Percentiles rank a stretch among this genome's conserved stretches.
Conservation (phyloP, 2,113 vertebrate species). For the Cryptomyrus ogoouensis region DNA sequence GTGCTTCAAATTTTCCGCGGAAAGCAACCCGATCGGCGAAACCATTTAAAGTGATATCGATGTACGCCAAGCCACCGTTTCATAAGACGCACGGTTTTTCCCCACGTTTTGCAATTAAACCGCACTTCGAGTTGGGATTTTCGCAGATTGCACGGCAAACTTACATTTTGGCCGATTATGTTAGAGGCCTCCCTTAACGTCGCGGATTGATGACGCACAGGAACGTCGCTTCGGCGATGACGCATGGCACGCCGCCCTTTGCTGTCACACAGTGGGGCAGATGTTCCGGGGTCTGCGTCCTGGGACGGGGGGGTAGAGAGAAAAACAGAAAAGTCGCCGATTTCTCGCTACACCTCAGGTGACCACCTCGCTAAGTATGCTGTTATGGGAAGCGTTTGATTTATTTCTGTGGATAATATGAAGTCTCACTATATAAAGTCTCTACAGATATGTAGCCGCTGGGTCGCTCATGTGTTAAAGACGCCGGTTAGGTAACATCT, state of each 20-base stretch:
- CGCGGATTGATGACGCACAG: background rate
- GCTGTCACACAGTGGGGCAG: background rate
- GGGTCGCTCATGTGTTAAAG: background rate
- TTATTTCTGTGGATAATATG: background rate
- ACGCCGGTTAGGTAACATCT: background rate
- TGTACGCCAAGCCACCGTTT: too few species aligned
- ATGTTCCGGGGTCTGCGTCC: background rate
- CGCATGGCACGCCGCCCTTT: background rate
- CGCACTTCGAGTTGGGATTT: background rate
- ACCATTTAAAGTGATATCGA: background rate
- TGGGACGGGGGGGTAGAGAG: background rate
- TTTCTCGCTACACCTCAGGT: background rate
- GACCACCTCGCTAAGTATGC: background rate
- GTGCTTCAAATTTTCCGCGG: slow-evolving; percentile 8
- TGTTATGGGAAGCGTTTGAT: background rate
- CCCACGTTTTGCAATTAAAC: background rate
- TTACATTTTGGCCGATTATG: background rate
- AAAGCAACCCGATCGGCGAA: background rate
- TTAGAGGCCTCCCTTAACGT: background rate
- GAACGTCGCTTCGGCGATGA: background rate
- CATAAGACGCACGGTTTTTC: background rate
- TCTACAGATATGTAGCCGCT: background rate
- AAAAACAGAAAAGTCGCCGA: background rate
- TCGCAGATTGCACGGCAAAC: slow-evolving; percentile 8
- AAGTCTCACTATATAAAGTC: background rate